Conservation (phyloP, 2,888 invertebrate genomes). For the Lochmaea crataegi region DNA sequence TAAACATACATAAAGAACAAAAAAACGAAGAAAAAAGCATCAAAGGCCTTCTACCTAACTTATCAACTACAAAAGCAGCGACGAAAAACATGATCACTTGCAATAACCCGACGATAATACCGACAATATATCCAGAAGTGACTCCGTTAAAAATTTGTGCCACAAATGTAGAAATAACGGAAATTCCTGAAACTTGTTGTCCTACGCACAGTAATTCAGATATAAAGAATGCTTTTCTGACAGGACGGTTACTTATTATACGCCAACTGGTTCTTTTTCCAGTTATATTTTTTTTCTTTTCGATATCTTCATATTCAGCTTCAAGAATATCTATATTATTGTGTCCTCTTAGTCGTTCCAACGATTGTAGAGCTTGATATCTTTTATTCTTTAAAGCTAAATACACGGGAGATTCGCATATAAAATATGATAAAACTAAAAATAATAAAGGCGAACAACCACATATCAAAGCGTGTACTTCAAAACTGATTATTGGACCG, state of each 20-base stretch:
- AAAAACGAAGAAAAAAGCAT: constrained; percentile 75
- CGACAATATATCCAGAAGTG: constrained; percentile 72
- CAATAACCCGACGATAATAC: constrained; percentile 81
- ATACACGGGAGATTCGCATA: constrained; percentile 2
- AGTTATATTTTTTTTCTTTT: background rate
- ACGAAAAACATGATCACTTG: constrained; percentile 77
- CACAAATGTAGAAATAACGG: constrained; percentile 82
- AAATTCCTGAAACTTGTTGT: constrained; percentile 82
- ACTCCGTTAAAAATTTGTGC: constrained; percentile 77
- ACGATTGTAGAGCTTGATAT: background rate
- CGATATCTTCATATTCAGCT: constrained; percentile 3
- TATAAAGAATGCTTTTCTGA: background rate
- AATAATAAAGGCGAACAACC: background rate
- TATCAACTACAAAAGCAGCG: constrained; percentile 79
- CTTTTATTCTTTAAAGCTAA: constrained; percentile 1
- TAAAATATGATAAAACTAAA: background rate
- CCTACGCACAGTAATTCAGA: constrained; percentile 1
- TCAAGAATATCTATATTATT: background rate
- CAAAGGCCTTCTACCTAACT: constrained; percentile 76
- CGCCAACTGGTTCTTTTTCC: background rate
- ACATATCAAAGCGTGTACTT: constrained; percentile 1
- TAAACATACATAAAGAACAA: constrained; percentile 72
- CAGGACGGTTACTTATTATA: background rate
- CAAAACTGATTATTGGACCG: background rate
- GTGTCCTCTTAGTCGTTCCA: background rate